Conservation (phyloP, 2,797 vertebrate genomes). For the Malurus leucopterus region DNA sequence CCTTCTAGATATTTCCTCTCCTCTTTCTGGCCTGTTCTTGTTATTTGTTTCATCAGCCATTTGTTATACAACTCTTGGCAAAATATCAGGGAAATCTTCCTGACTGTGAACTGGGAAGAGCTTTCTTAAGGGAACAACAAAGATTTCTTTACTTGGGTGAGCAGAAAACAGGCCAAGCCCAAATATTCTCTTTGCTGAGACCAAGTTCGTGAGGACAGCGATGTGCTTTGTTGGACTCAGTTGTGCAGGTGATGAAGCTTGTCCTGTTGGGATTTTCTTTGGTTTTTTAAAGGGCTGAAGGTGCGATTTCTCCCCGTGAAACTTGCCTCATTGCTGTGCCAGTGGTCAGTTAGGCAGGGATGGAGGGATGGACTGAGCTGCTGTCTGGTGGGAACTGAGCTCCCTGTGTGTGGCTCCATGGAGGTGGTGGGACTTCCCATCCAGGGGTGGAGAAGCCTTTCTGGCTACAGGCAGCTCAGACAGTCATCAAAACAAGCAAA, state of each 20-base stretch:
- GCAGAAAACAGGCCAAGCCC: neutral
- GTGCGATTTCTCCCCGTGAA: neutral
- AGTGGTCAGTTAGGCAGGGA: neutral
- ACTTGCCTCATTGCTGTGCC: neutral
- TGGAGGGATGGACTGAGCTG: neutral
- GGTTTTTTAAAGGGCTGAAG: neutral
- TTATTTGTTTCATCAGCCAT: neutral
- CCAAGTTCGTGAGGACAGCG: neutral
- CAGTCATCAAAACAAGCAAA: neutral
- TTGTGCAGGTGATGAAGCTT: neutral
- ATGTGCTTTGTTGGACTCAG: neutral
- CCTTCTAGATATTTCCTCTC: slow-evolving; percentile 34
- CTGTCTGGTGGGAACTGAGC: neutral
- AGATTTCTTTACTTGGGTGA: neutral
- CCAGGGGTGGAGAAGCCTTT: neutral
- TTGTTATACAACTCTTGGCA: slow-evolving; percentile 26
- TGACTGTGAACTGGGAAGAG: neutral
- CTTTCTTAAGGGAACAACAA: neutral
- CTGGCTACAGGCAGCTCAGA: neutral
- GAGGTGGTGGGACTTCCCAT: neutral
- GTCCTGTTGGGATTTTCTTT: neutral
- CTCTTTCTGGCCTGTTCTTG: slow-evolving; percentile 7
- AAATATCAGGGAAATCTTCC: slow-evolving; percentile 21
- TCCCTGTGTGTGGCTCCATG: fast-evolving
- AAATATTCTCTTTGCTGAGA: neutral